Evolutionary conservation across 2,797 vertebrate species (phyloP).

Genomic region (Mallotus villosus): DNA sequence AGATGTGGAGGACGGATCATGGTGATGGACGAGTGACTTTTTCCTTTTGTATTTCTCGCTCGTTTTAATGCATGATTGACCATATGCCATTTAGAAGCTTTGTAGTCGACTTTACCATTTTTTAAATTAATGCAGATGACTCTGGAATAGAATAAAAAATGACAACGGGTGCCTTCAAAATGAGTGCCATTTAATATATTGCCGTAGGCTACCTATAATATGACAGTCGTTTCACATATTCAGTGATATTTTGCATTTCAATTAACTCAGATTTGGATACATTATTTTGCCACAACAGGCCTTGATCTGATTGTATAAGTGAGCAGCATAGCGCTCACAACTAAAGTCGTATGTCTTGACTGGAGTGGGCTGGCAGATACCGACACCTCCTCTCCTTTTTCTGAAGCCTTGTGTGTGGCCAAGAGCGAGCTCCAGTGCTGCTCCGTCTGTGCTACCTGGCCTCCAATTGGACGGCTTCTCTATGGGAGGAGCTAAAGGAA

Average conservation of each 20-base stretch:
- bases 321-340: slow-evolving; percentile 48
- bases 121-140: neutral
- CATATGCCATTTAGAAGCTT: neutral
- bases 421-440: slow-evolving; percentile 37
- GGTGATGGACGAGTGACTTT: slow-evolving; percentile 13
- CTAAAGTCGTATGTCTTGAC: slow-evolving; percentile 55
- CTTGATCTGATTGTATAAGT: slow-evolving; percentile 41
- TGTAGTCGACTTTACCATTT: too few relatives aligned
- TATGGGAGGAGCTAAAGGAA: slow-evolving; percentile 79
- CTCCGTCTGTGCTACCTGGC: slow-evolving; percentile 60
- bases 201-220: too few relatives aligned
- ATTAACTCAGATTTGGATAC: neutral
- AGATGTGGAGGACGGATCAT: slow-evolving; percentile 39
- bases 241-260: too few relatives aligned
- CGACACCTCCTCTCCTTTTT: slow-evolving; percentile 66
- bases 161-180: too few relatives aligned
- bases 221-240: neutral
- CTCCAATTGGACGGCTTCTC: slow-evolving; percentile 79
- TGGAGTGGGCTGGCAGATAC: slow-evolving; percentile 67
- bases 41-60: neutral
- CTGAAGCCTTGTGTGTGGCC: slow-evolving; percentile 65
- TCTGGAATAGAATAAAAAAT: neutral
- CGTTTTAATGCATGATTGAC: neutral
- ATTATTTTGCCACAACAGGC: slow-evolving; percentile 24
- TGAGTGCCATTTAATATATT: neutral